Base-by-base conservation (phyloP, 2,888 invertebrate species). In the Dendrolimus pini region DNA sequence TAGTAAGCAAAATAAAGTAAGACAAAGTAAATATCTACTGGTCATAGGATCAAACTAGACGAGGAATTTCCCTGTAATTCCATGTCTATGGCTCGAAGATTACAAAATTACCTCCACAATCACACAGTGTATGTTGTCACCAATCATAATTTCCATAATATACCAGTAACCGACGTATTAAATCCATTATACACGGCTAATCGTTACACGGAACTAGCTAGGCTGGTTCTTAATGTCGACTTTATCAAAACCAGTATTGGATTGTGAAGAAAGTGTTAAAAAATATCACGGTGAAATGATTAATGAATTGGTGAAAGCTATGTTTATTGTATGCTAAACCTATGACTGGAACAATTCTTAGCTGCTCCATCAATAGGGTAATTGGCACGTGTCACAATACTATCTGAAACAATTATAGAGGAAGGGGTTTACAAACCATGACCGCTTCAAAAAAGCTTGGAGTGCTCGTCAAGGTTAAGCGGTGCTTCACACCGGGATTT, bases 271-370 rank as follows among this genome's bases (percentile, higher is more conserved):
- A 73, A 74, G 72, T 72, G 73, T 69, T 72, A 71, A 72, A 30
- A 68, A 64, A 67, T 65, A 68, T 62, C 53, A 65, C 64, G 56
- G 58, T 47, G 59, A 58, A 64, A 68, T 71, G 73, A 76, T 76
- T 68, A 72, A 75, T 71, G 66, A 63, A 57, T 10, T 59, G 70
- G 74, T 66, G 75, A 78, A 78, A 78, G 76, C 62, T 55, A 57
- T 60, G 59, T 55, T 64, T 65, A 75, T 75, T 75, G 72, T 77
- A 72, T 74, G 73, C 75, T 70, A 71, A 75, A 70, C 47, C 9
- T 47, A 10, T 47, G 47, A 6, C 30, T 6, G 30, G 30, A 30
- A 3, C 30, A 3, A 30, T 30, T 6, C 30, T 30, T 30, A 30
- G 6, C 30, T 30, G 30, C 30, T 30, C 30, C 30, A 6, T 30